Evolutionary conservation across 2,113 vertebrate genomes (phyloP), one percentile per base, ranked within the genome.

Genomic region (Calidris pugnax): DNA sequence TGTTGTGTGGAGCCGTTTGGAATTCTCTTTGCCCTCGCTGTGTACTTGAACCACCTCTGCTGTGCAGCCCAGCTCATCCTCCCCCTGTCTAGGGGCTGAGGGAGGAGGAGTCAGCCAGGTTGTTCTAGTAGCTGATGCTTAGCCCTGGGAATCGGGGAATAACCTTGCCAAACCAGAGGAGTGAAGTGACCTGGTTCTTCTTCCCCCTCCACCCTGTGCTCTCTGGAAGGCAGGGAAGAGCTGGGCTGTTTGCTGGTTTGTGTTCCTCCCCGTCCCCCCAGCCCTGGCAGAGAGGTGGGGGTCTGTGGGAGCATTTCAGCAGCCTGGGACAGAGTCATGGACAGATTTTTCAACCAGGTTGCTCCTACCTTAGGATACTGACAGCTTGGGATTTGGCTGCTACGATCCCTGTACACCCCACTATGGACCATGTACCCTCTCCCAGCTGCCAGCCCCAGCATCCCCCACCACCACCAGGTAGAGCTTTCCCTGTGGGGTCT

Each of bases 301-400:
- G 3, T 6, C 62, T 47, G 26, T 0, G 0, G 16, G 35, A 69
- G 59, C 41, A 6, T 53, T 48, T 37, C 3, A 0, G 6, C 71
- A 67, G 33, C 35, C 39, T 22, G 7, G 0, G 10, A 45, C 12
- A 2, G 72, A 3, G 72, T 7, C 9, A 45, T 4, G 2, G 15
- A 12, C 7, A 20, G n/a, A 12, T n/a, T 39, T 69, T 77, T 26
- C 22, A n/a, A 1, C 19, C 62, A 14, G 56, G 16, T 75, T 64
- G 41, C 28, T 67, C n/a, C 35, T 41, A 5, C 24, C 28, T 13
- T 13, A 14, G n/a, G 5, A 2, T 19, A n/a, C 10, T 12, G 39
- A 12, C 11, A 66, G 67, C 47, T 69, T 64, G 63, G 68, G 33
- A 2, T 60, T 33, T 39, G 37, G n/a, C 20, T 55, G 4, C 10